These are phyloP conservation scores for Perizoma affinitatum DNA, from an alignment of 2,888 invertebrate species.

Conservation along the genomic window DNA sequence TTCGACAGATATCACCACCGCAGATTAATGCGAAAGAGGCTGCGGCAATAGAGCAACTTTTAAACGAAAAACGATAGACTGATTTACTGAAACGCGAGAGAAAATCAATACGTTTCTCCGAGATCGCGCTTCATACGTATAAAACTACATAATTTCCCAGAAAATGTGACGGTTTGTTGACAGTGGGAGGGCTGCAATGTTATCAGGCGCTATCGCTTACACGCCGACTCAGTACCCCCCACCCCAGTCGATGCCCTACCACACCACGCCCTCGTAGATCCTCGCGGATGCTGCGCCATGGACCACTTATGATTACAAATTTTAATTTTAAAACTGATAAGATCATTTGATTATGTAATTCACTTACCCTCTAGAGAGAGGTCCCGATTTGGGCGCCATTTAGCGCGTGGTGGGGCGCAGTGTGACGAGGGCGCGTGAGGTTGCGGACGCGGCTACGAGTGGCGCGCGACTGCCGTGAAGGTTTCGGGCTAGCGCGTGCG, in stretches of 20 bases:
- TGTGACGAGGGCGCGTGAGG: conserved; percentile 45
- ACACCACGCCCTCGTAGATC: conserved; percentile 73
- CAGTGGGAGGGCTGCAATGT: conserved; percentile 69
- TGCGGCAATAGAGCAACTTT: conserved; percentile 57
- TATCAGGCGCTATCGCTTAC: conserved; percentile 73
- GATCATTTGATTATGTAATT: conserved; percentile 45
- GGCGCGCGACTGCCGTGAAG: conserved; percentile 69
- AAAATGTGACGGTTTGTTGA: conserved; percentile 74
- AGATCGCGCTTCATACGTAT: conserved; percentile 44
- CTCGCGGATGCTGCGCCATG: conserved; percentile 64
- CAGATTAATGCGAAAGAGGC: conserved; percentile 63
- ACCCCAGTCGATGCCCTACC: conserved; percentile 52
- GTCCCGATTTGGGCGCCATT: conserved; percentile 78
- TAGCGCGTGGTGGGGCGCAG: conserved; percentile 69
- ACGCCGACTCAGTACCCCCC: conserved; percentile 66
- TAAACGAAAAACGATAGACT: conserved; percentile 37
- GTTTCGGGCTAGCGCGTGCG: conserved; percentile 63
- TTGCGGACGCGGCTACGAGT: conserved; percentile 62
- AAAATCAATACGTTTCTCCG: conserved; percentile 74
- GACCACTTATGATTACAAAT: conserved; percentile 45
- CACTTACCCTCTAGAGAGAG: conserved; percentile 76
- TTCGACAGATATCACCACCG: conserved; percentile 35
- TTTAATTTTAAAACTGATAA: conserved; percentile 10
- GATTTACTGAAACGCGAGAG: conserved; percentile 51
- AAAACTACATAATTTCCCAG: conserved; percentile 24